A percentile compares a stretch with the other conserved stretches of the same genome.
Conservation (phyloP, 2,113 vertebrate genomes). For the Triplophysa siluroides region DNA sequence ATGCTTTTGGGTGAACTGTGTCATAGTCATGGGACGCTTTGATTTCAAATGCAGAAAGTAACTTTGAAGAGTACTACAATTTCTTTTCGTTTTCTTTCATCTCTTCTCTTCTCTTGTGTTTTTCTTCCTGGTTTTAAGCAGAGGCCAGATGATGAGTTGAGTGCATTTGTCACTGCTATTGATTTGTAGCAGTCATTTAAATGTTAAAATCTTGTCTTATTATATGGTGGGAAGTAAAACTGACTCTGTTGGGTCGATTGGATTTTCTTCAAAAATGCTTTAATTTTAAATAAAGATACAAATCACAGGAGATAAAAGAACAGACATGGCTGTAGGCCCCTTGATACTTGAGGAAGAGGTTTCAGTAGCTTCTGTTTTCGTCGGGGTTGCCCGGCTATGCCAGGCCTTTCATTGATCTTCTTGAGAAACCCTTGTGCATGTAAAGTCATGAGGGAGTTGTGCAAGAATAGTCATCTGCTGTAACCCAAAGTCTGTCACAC, state of each 20-base stretch:
- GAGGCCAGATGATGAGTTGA: neutral
- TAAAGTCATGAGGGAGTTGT: no score
- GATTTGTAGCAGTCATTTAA: neutral
- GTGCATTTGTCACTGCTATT: neutral
- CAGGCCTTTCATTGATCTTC: no score
- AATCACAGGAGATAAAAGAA: conserved; percentile 10
- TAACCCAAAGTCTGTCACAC: neutral
- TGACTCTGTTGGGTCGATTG: neutral
- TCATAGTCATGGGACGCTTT: no score
- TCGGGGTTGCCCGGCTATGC: neutral
- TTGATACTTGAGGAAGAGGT: no score
- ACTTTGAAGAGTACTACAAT: no score
- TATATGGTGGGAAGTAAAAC: neutral
- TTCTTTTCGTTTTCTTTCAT: no score
- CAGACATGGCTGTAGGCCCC: neutral
- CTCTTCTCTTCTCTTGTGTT: no score
- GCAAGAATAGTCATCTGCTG: neutral
- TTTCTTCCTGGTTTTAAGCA: no score
- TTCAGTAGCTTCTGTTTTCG: no score
- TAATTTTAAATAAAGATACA: conserved; percentile 17
- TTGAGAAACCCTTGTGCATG: no score
- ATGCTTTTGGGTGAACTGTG: no score
- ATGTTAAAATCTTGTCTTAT: conserved; percentile 17
- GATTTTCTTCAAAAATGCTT: neutral
- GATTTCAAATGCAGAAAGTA: no score